A percentile compares a stretch with the other conserved stretches of the same genome.
Evolutionary conservation across 2,113 vertebrate species (phyloP).

Genomic region (Percopsis transmontana): DNA sequence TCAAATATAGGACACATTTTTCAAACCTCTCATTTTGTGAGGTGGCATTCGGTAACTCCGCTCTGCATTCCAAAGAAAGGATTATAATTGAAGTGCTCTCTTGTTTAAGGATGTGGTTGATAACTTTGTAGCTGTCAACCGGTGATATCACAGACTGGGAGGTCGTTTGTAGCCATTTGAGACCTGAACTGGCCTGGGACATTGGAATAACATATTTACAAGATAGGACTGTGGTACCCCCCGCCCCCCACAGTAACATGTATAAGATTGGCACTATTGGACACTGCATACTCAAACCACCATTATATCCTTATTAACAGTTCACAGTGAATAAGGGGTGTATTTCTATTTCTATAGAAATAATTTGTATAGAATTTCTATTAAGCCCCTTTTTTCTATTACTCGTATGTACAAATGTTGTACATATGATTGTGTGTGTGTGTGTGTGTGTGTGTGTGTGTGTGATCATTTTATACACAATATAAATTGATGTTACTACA

Average conservation of each 20-base stretch:
- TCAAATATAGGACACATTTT: too few species aligned
- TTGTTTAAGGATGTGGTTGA: not conserved
- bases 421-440: too few species aligned
- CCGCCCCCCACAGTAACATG: constrained; percentile 13
- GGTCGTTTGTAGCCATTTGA: constrained; percentile 9
- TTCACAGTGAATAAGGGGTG: not conserved
- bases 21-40: too few species aligned
- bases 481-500: constrained; percentile 31
- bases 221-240: constrained; percentile 2
- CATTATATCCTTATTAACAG: not conserved
- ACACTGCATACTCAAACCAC: constrained; percentile 14
- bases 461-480: too few species aligned
- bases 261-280: constrained; percentile 13
- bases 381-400: too few species aligned
- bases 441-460: too few species aligned
- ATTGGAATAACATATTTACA: not conserved
- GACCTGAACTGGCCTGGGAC: not conserved
- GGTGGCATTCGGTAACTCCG: too few species aligned
- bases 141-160: not conserved
- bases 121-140: not conserved
- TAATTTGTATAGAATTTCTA: too few species aligned
- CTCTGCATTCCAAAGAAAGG: too few species aligned
- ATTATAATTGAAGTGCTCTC: too few species aligned
- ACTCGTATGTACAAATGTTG: too few species aligned
- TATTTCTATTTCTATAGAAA: too few species aligned